These are phyloP conservation scores for Plodia interpunctella DNA, from an alignment of 1,140 invertebrate genomes.

Conservation along the genomic window DNA sequence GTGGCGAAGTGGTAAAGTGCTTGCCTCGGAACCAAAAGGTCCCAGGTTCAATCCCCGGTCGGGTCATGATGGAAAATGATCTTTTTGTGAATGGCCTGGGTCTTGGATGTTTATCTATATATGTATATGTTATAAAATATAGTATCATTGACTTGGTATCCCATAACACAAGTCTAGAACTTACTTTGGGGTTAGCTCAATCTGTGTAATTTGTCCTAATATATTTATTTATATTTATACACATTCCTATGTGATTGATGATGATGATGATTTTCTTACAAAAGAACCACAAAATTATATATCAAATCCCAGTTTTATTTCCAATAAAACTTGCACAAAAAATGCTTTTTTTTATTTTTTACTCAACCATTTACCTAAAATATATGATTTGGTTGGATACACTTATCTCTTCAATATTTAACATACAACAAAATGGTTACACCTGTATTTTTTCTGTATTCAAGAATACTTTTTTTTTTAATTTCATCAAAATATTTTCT, in stretches of 20 bases:
- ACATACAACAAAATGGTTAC: background rate
- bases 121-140: no score
- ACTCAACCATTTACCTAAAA: background rate
- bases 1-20: no score
- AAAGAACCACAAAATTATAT: background rate
- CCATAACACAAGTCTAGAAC: no score
- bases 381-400: conserved; percentile 2
- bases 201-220: no score
- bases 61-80: no score
- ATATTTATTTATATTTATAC: no score
- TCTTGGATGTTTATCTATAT: no score
- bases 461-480: conserved; percentile 8
- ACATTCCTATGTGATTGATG: background rate
- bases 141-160: no score
- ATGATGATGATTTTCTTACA: background rate
- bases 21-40: no score
- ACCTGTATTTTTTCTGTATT: conserved; percentile 10
- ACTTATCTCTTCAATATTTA: background rate
- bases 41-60: no score
- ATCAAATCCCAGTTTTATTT: background rate
- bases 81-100: no score
- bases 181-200: no score
- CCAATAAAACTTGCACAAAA: background rate
- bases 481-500: background rate
- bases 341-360: background rate